phyloP scores from a whole-genome alignment of 1,140 invertebrate genomes.

The Platyura marginata region DNA sequence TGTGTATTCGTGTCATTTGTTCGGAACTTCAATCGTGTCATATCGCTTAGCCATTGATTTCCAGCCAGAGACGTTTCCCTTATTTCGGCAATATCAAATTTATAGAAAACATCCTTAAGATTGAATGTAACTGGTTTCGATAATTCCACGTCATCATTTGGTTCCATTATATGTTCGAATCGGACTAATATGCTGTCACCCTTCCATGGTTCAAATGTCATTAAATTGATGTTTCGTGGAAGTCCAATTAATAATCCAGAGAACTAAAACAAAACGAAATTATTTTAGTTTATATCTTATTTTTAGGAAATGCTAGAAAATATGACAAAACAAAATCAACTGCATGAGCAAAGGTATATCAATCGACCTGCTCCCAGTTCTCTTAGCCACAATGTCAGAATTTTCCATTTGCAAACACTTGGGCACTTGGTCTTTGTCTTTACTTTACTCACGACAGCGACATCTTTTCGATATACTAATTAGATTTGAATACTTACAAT shows the following conservation, averaged over 20 bases:
- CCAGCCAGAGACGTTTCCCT: slow-evolving; percentile 20
- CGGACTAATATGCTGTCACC: slow-evolving; percentile 44
- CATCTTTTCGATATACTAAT: too few relatives aligned
- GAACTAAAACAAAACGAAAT: too few relatives aligned
- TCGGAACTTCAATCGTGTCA: slow-evolving; percentile 15
- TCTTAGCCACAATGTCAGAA: too few relatives aligned
- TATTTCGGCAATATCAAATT: slow-evolving; percentile 12
- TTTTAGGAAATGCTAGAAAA: too few relatives aligned
- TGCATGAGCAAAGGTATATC: too few relatives aligned
- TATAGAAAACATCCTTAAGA: slow-evolving; percentile 24
- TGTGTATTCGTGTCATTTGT: slow-evolving; percentile 7
- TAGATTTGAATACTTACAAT: slow-evolving; percentile 11
- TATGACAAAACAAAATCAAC: too few relatives aligned
- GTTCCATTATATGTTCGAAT: slow-evolving; percentile 70
- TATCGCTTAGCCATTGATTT: slow-evolving; percentile 17
- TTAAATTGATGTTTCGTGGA: slow-evolving; percentile 56
- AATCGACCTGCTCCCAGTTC: too few relatives aligned
- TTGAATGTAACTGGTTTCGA: slow-evolving; percentile 34
- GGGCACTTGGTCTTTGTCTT: background rate
- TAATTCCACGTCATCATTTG: slow-evolving; percentile 33
- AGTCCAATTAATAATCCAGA: too few relatives aligned
- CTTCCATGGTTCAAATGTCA: slow-evolving; percentile 72
- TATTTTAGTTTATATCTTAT: too few relatives aligned
- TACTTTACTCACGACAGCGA: too few relatives aligned
- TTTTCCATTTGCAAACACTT: background rate